phyloP scores from a whole-genome alignment of 2,888 invertebrate genomes.

The Spodoptera exigua region DNA sequence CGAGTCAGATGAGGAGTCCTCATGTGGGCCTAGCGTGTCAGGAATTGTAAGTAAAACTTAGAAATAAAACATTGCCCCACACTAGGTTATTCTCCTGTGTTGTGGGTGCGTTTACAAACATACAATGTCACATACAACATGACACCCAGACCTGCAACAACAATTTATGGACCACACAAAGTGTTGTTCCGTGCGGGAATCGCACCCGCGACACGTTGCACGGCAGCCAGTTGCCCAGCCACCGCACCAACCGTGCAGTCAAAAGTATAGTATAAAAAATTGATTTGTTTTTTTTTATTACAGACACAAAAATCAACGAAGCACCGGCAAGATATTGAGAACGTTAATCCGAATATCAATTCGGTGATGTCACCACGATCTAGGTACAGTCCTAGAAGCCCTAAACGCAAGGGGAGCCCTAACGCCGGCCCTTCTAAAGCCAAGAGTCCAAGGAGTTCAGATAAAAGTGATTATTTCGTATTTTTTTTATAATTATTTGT shows the following conservation, averaged over 20 bases:
- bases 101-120: too few species aligned
- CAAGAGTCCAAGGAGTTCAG: conserved; percentile 71
- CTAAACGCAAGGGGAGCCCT: conserved; percentile 63
- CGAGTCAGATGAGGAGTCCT: conserved; percentile 75
- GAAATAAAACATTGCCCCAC: too few species aligned
- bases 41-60: conserved; percentile 54
- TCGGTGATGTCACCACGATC: conserved; percentile 63
- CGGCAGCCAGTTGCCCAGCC: too few species aligned
- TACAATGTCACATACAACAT: too few species aligned
- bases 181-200: too few species aligned
- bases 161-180: too few species aligned
- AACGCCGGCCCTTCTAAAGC: conserved; percentile 70
- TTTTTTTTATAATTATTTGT: too few species aligned
- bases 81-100: too few species aligned
- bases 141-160: too few species aligned
- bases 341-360: conserved; percentile 80
- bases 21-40: conserved; percentile 52
- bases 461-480: conserved; percentile 70
- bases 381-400: conserved; percentile 66
- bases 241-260: too few species aligned
- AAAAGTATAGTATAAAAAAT: not conserved
- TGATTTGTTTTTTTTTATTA: not conserved
- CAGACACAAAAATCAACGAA: conserved; percentile 70
- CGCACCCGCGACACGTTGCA: too few species aligned
- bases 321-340: conserved; percentile 80